Evolutionary conservation across 35 echinoderm and acorn worm genomes (phyloP).

Genomic region (Patiria miniata): DNA sequence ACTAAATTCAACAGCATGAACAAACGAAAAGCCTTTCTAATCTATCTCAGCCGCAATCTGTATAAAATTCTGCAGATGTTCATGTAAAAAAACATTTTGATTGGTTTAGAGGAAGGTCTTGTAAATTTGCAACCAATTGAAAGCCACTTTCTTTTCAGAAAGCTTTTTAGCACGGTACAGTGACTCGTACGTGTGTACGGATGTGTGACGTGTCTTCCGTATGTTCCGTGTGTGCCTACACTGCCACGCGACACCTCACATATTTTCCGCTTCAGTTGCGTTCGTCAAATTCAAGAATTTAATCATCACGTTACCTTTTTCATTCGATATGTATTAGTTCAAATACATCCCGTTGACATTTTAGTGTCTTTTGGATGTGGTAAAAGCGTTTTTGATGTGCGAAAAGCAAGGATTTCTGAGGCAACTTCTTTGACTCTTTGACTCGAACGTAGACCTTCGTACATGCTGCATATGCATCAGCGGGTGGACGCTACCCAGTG

Average conservation of each 20-base stretch:
- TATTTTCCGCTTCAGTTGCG: not conserved
- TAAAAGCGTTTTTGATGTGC: not conserved
- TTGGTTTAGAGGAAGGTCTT: not conserved
- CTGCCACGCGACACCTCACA: not conserved
- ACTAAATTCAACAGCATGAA: not conserved
- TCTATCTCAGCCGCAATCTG: not conserved
- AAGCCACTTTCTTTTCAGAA: not conserved
- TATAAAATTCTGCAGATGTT: not conserved
- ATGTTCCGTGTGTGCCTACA: not conserved
- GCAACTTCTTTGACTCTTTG: not conserved
- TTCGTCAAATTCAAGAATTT: not conserved
- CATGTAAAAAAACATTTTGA: not conserved
- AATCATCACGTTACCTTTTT: not conserved
- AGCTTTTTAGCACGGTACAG: not conserved
- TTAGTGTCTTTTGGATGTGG: not conserved
- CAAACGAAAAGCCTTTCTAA: not conserved
- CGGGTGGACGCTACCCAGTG: too few species aligned
- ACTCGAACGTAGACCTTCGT: too few species aligned
- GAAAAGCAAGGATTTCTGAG: not conserved
- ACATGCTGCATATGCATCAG: too few species aligned
- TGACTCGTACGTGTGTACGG: too few species aligned
- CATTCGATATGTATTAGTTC: not conserved
- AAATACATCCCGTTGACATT: not conserved
- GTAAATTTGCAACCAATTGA: not conserved
- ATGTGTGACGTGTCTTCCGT: not conserved